phyloP scores from a whole-genome alignment of 2,113 vertebrate genomes.

The Urocitellus parryii region DNA sequence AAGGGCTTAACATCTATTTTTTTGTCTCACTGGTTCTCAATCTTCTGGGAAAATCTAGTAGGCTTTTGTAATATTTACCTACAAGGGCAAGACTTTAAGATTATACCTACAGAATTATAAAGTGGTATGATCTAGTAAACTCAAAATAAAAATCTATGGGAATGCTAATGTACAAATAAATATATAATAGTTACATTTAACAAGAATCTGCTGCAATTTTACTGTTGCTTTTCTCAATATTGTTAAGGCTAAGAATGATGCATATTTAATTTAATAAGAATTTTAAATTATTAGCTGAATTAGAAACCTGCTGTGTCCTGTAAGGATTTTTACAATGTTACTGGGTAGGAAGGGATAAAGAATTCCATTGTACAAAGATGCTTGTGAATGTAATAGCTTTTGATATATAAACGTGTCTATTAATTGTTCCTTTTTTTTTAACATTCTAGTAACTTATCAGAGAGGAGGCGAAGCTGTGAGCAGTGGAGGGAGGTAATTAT shows the following conservation, averaged over 20 bases:
- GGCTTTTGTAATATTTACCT: background rate
- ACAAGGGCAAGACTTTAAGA: background rate
- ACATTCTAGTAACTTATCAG: slow-evolving; percentile 96
- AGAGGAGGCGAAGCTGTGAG: slow-evolving; percentile 98
- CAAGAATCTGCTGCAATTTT: background rate
- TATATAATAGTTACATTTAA: background rate
- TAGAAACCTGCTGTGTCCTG: background rate
- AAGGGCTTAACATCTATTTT: slow-evolving; percentile 29
- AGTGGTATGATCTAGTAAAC: background rate
- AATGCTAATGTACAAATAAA: background rate
- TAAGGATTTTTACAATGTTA: slow-evolving; percentile 13
- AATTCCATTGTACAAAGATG: slow-evolving; percentile 29
- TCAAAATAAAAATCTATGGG: background rate
- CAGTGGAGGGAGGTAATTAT: slow-evolving; percentile 97
- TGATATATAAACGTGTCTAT: slow-evolving; percentile 60
- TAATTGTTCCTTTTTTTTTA: slow-evolving; percentile 76
- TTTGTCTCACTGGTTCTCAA: background rate
- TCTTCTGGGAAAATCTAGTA: slow-evolving; percentile 19
- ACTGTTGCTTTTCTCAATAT: background rate
- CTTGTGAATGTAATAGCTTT: slow-evolving; percentile 16
- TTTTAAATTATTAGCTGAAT: background rate
- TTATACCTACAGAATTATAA: background rate
- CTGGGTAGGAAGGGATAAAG: background rate
- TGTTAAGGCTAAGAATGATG: background rate
- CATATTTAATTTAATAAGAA: background rate